A percentile compares a stretch with the other conserved stretches of the same genome.
phyloP scores from a whole-genome alignment of 1,140 invertebrate species.

The Sesamia nonagrioides region DNA sequence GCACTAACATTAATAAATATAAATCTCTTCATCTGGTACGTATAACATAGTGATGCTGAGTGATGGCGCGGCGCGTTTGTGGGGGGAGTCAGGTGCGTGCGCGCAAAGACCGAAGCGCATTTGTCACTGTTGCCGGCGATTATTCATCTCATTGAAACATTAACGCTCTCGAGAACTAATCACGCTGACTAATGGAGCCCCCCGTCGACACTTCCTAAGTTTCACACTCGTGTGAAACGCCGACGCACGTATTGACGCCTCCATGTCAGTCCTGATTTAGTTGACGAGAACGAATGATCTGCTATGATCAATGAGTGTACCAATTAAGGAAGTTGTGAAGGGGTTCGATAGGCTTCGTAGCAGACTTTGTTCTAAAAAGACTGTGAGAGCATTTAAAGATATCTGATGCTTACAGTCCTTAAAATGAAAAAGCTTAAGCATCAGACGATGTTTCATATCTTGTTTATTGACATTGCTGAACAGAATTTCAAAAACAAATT shows the following conservation, averaged over 20 bases:
- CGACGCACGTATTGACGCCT: conserved; percentile 59
- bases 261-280: conserved; percentile 60
- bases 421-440: not conserved
- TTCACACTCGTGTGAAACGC: conserved; percentile 73
- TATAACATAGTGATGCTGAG: conserved; percentile 75
- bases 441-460: not conserved
- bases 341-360: conserved; percentile 28
- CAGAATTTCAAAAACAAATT: not conserved
- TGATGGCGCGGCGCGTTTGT: conserved; percentile 81
- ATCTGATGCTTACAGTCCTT: not conserved
- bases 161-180: conserved; percentile 84
- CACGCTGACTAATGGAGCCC: conserved; percentile 85
- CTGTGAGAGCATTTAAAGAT: not conserved
- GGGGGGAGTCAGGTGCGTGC: conserved; percentile 78
- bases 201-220: conserved; percentile 84
- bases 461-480: not conserved
- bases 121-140: conserved; percentile 84
- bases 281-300: conserved; percentile 67
- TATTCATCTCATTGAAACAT: conserved; percentile 87
- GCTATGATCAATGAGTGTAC: conserved; percentile 56
- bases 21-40: conserved; percentile 83
- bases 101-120: conserved; percentile 74
- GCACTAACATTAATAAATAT: conserved; percentile 77
- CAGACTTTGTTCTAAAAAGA: conserved; percentile 31
- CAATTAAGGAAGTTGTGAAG: conserved; percentile 52